Conservation (phyloP, 2,113 vertebrate species). For the Archilochus colubris region DNA sequence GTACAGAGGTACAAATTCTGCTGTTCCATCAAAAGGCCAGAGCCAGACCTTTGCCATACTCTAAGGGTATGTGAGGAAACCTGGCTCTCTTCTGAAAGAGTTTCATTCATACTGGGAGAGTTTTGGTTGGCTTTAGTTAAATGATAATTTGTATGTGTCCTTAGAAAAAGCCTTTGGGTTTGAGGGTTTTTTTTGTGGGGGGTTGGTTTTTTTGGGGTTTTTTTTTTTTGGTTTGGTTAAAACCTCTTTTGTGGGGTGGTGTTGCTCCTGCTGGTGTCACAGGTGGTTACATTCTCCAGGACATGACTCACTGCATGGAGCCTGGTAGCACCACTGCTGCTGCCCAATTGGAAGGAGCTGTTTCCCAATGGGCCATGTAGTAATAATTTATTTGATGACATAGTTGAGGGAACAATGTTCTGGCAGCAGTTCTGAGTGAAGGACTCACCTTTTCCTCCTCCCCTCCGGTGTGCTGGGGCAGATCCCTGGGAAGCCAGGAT, state of each 20-base stretch:
- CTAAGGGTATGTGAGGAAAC: background rate
- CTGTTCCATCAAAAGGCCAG: background rate
- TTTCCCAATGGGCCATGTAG: background rate
- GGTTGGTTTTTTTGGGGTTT: no score
- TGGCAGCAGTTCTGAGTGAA: conserved; percentile 1
- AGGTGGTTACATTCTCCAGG: background rate
- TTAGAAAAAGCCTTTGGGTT: background rate
- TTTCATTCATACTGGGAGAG: background rate
- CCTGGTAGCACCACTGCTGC: background rate
- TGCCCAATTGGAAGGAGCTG: background rate
- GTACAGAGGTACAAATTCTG: background rate
- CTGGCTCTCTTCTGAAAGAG: background rate
- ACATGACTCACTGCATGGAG: background rate
- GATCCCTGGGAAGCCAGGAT: background rate
- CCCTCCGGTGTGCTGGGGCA: background rate
- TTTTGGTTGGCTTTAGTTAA: background rate
- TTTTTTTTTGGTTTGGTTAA: background rate
- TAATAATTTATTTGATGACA: background rate
- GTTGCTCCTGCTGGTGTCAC: background rate
- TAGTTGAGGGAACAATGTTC: background rate
- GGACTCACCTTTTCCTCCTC: conserved; percentile 7
- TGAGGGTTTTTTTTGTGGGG: background rate
- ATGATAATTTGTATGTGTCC: background rate
- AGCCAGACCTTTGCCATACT: background rate
- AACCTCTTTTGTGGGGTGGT: background rate